Base-by-base conservation (phyloP, 2,113 vertebrate species). In the Tetrao urogallus region DNA sequence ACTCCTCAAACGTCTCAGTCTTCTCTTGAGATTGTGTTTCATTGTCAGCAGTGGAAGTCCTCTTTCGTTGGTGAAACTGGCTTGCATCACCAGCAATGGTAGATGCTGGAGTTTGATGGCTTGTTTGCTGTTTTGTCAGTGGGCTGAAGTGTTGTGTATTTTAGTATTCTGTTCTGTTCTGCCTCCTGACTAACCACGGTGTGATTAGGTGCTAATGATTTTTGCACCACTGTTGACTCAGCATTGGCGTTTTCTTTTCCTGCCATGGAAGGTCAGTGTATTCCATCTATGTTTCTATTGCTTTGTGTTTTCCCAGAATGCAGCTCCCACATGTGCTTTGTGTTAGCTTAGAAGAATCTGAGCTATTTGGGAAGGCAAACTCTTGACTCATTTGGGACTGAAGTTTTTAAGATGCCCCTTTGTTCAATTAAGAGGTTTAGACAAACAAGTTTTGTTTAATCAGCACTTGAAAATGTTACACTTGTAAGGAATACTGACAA, bases 281-380 rank as follows among this genome's bases (percentile, higher is more conserved):
- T 79, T 91, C 88, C 80, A 63, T 90, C 56, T 43, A 50, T 52
- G 40, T 69, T 74, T 45, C 74, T 70, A 27, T n/a, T 36, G 14
- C 13, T 71, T 80, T 84, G 84, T 85, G 66, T 86, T 94, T 93
- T 47, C 71, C 65, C 28, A 83, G 81, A 79, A 69, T 9, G 13
- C 90, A 87, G 86, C 60, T 19, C 82, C 73, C 54, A 75, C 89
- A 43, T 60, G 47, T 95, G 87, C 79, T 93, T 92, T 85, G 64
- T 94, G 85, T 95, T 91, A 94, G 76, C 80, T 56, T 65, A 45
- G 65, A 79, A 56, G 27, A 56, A 30, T 91, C 81, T 34, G 57
- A 94, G 58, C 66, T 86, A 77, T 82, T 91, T 84, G 89, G 79
- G 77, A 92, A 81, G 91, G 76, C 90, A 95, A 86, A 92, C 34